These are phyloP conservation scores for Halictus quadricinctus DNA, from an alignment of 2,888 invertebrate species.

Conservation along the genomic window DNA sequence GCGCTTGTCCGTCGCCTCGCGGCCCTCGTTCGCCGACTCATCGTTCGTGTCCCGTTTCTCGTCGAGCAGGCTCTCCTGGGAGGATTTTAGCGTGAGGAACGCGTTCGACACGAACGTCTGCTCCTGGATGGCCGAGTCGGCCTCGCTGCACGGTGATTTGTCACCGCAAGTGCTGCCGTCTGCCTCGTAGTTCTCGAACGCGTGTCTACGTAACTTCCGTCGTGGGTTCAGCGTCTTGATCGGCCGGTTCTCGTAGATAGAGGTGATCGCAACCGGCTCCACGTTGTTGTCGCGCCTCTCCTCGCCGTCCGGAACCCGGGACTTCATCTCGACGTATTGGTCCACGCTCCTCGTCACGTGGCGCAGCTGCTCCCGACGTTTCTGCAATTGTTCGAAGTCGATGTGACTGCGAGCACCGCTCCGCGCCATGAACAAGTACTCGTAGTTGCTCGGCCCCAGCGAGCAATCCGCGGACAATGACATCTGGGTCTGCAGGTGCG, in stretches of 20 bases:
- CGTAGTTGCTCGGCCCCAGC: slow-evolving; percentile 87
- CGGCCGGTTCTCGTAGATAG: slow-evolving; percentile 88
- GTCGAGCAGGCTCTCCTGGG: slow-evolving; percentile 86
- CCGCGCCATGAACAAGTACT: slow-evolving; percentile 86
- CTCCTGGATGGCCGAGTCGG: slow-evolving; percentile 71
- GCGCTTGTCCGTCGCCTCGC: slow-evolving; percentile 79
- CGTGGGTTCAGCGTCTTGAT: slow-evolving; percentile 89
- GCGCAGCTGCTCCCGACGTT: slow-evolving; percentile 84
- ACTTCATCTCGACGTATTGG: slow-evolving; percentile 90
- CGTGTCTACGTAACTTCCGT: slow-evolving; percentile 86
- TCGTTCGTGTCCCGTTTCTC: slow-evolving; percentile 83
- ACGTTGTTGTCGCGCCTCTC: slow-evolving; percentile 76
- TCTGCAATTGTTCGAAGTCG: slow-evolving; percentile 87
- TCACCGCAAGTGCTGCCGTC: slow-evolving; percentile 82
- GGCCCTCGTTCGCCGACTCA: slow-evolving; percentile 78
- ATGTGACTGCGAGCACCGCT: slow-evolving; percentile 88
- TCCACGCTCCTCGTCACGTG: slow-evolving; percentile 89
- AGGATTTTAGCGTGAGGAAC: slow-evolving; percentile 84
- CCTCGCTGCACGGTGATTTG: slow-evolving; percentile 83
- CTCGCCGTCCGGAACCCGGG: slow-evolving; percentile 83
- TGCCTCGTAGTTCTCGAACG: slow-evolving; percentile 86
- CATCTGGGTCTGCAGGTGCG: slow-evolving; percentile 86
- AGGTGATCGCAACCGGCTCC: slow-evolving; percentile 89
- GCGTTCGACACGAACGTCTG: slow-evolving; percentile 84
- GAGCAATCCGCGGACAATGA: slow-evolving; percentile 84